Conservation (phyloP, 2,113 vertebrate species). For the Toxotes jaculatrix region DNA sequence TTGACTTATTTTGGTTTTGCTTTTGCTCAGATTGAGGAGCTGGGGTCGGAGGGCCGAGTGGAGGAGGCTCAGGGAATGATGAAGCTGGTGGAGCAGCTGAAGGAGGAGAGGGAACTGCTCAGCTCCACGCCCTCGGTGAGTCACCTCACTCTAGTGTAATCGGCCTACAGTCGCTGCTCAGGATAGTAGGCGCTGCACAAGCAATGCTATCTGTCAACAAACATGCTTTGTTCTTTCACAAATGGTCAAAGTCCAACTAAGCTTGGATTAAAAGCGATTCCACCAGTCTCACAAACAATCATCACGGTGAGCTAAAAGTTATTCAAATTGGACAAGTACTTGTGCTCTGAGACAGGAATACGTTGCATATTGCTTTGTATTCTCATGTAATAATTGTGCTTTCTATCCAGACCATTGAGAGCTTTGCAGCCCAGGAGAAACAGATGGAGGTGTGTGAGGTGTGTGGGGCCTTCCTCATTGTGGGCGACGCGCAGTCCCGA, state of each 20-base stretch:
- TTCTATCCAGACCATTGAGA: constrained; percentile 92
- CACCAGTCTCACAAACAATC: background rate
- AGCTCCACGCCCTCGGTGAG: constrained; percentile 95
- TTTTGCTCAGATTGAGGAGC: constrained; percentile 92
- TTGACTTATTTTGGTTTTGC: background rate
- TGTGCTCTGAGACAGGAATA: background rate
- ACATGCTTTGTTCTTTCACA: background rate
- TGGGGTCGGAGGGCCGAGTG: constrained; percentile 97
- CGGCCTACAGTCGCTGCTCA: background rate
- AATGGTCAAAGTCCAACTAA: background rate
- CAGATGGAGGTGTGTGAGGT: constrained; percentile 99
- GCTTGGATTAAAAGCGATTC: background rate
- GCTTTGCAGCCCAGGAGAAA: constrained; percentile 99
- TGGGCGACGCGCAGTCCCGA: constrained; percentile 96
- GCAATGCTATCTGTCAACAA: background rate
- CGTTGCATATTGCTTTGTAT: background rate
- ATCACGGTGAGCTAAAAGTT: background rate
- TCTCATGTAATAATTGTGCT: constrained; percentile 2
- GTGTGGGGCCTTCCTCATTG: constrained; percentile 98
- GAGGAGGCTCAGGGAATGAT: constrained; percentile 99
- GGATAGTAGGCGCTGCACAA: background rate
- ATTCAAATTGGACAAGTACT: background rate
- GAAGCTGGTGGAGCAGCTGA: constrained; percentile 99
- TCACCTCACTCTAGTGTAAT: constrained; percentile 43
- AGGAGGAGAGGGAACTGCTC: constrained; percentile 95